Evolutionary conservation across 2,113 vertebrate genomes (phyloP), one percentile per base, ranked within the genome.

Genomic region (Rhinoderma darwinii): DNA sequence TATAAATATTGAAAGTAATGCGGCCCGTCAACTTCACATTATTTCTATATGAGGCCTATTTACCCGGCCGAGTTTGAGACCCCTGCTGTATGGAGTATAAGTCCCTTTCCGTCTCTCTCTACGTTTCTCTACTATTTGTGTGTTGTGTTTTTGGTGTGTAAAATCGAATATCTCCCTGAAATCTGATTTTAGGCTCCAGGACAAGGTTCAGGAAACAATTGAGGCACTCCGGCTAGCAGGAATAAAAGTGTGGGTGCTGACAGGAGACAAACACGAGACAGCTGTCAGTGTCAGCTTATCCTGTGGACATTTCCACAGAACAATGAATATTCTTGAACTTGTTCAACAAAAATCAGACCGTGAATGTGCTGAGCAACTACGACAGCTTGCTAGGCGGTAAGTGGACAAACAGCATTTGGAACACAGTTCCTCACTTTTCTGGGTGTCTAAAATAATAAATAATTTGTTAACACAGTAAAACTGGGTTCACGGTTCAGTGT

Each of bases 161-260:
- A 22, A 22, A 8, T 37, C 27, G 4, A 66, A 66, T 25, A 9
- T 37, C 4, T 37, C 68, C 41, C 4, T 72, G 37, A 1, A 39
- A 72, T 72, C 37, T 72, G 8, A 10, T 93, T 92, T 84, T 86
- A 99, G 98, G 77, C 94, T 99, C 68, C 97, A 99, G 90, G 97
- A 99, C 78, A 98, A 98, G 93, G 97, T 99, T 80, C 96, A 97
- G 91, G 97, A 99, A 93, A 99, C 97, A 1, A 99, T 99, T 73
- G 97, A 98, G 91, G 96, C 96, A 0, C 92, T 99, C 83, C 96
- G 98, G 22, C 89, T 99, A 92, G 98, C 98, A 59, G 98, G 98
- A 68, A 99, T 99, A 91, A 98, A 99, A 94, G 96, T 99, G 20
- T 99, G 98, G 98, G 97, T 99, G 79, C 95, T 99, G 89, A 98